These are phyloP conservation scores for Brachionus manjavacas DNA, from an alignment of 1,140 invertebrate species.

Conservation along the genomic window DNA sequence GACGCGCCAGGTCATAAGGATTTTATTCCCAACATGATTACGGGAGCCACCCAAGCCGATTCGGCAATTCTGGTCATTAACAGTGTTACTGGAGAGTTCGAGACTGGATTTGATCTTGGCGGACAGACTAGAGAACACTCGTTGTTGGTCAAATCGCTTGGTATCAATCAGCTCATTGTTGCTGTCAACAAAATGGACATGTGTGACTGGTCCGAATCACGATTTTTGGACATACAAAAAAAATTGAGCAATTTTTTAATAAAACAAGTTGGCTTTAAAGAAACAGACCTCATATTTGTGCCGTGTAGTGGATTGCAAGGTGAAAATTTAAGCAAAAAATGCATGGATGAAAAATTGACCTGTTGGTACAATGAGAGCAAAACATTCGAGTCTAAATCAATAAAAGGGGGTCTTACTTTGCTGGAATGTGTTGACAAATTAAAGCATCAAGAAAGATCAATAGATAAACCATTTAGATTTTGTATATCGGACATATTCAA, in stretches of 20 bases:
- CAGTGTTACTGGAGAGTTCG: constrained; percentile 88
- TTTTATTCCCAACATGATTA: constrained; percentile 99
- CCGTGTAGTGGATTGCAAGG: constrained; percentile 91
- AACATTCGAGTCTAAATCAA: neutral
- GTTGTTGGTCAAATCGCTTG: constrained; percentile 78
- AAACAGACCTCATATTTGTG: constrained; percentile 78
- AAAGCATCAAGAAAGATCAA: constrained; percentile 61
- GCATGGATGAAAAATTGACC: constrained; percentile 65
- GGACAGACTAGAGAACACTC: constrained; percentile 97
- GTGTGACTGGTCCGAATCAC: constrained; percentile 62
- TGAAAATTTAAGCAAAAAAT: constrained; percentile 74
- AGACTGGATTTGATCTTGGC: constrained; percentile 92
- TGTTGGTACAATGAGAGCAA: constrained; percentile 71
- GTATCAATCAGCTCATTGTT: constrained; percentile 72
- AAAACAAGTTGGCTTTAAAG: constrained; percentile 88
- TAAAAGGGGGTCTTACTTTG: neutral
- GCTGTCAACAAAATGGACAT: constrained; percentile 62
- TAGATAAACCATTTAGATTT: constrained; percentile 77
- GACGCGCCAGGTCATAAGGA: constrained; percentile 95
- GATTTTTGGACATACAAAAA: constrained; percentile 77
- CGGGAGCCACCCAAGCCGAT: constrained; percentile 86
- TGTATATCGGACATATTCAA: constrained; percentile 91
- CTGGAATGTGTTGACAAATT: neutral
- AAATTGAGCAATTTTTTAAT: constrained; percentile 77
- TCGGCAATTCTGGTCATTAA: constrained; percentile 91